Conservation (phyloP, 1,140 invertebrate genomes). For the Leptonema lineaticorne region DNA sequence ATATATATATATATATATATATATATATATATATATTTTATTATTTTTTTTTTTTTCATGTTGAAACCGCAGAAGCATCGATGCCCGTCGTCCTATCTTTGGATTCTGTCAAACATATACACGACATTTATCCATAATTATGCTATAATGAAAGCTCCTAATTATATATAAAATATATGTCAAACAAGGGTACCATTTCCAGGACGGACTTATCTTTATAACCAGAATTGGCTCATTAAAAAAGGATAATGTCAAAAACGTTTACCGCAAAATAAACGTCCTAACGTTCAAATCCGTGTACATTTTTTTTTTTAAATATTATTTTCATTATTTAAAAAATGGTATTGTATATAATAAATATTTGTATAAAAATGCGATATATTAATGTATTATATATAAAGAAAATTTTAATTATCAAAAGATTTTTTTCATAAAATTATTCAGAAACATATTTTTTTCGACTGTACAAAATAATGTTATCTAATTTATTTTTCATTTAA, state of each 20-base stretch:
- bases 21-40: no score
- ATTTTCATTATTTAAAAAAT: background rate
- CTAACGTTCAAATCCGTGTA: background rate
- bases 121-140: background rate
- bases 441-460: no score
- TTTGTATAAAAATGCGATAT: no score
- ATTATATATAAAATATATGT: slow-evolving; percentile 16
- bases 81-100: background rate
- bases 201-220: background rate
- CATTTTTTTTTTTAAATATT: background rate
- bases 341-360: no score
- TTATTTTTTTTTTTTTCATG: no score
- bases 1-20: no score
- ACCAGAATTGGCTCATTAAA: slow-evolving; percentile 8
- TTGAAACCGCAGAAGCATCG: no score
- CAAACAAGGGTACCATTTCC: background rate
- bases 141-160: background rate
- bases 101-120: background rate
- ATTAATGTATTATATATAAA: no score
- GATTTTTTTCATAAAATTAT: no score
- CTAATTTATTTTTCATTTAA: no score
- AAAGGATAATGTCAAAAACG: background rate
- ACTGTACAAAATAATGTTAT: no score
- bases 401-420: no score
- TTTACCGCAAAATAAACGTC: background rate